Evolutionary conservation across 2,113 vertebrate genomes (phyloP), one percentile per base, ranked within the genome.

Genomic region (Alectura lathami): DNA sequence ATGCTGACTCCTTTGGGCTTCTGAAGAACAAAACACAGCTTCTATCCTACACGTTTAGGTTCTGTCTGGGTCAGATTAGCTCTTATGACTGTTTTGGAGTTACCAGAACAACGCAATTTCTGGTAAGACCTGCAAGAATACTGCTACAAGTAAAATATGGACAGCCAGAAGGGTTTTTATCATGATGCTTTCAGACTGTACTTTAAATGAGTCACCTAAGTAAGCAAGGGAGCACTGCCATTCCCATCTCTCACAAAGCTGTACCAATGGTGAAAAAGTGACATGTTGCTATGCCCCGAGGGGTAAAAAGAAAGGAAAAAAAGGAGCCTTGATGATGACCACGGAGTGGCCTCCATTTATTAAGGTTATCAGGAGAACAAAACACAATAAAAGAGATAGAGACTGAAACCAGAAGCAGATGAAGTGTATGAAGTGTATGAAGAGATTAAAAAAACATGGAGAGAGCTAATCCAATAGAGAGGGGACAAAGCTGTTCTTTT

Each of bases 111-210:
- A 26, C 29, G 88, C 16, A 9, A 20, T 13, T 67, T 69, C 40
- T 34, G 24, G 3, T 50, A 84, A 42, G 11, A 72, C 8, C 13
- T 20, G 23, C 5, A 14, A 68, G n/a, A 66, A 34, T 45, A 82
- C 13, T 34, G 24, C 59, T 62, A 30, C 29, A 68, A 32, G 45
- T 34, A 66, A 78, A 59, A 74, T 40, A 63, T 45, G 11, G 7
- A 6, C 15, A 6, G 30, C 23, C 18, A 69, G 12, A 57, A 18
- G 30, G 10, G 8, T 26, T 78, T 88, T 91, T 60, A 72, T 84
- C 32, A 54, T 1, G 3, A 27, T 7, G 0, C 0, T 77, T 29
- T 47, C 29, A 20, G 20, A 23, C 21, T 13, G 43, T n/a, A 62
- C 36, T 92, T 26, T 64, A 54, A 43, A 50, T 6, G 5, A 6